These are phyloP conservation scores for Notothenia rossii DNA, from an alignment of 2,113 vertebrate genomes.

Conservation along the genomic window DNA sequence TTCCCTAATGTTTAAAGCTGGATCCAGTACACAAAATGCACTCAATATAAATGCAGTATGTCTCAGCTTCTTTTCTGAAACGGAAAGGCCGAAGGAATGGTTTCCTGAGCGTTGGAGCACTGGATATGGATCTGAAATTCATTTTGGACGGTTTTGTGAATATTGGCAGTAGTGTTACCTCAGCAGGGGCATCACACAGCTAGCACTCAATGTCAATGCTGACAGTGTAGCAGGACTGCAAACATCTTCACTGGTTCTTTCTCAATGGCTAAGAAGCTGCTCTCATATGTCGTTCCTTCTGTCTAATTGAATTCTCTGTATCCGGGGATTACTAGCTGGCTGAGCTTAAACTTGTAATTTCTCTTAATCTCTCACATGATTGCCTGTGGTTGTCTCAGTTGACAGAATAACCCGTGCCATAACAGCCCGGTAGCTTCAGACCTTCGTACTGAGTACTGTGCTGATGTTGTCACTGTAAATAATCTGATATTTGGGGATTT, in stretches of 20 bases:
- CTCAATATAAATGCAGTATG: constrained; percentile 10
- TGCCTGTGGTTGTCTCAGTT: constrained; percentile 35
- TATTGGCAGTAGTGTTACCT: constrained; percentile 20
- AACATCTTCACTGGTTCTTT: constrained; percentile 14
- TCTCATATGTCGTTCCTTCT: constrained; percentile 16
- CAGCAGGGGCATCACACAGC: constrained; percentile 23
- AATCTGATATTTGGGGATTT: neutral
- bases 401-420: constrained; percentile 20
- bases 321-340: constrained; percentile 39
- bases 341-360: constrained; percentile 47
- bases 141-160: neutral
- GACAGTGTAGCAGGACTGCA: constrained; percentile 13
- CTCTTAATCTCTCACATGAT: constrained; percentile 50
- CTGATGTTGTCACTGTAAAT: constrained; percentile 4
- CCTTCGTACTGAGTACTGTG: neutral
- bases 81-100: neutral
- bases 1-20: constrained; percentile 9
- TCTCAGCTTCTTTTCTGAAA: neutral
- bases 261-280: constrained; percentile 4
- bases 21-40: neutral
- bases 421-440: constrained; percentile 8
- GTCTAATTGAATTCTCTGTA: constrained; percentile 50
- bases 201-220: constrained; percentile 18
- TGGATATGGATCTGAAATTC: constrained; percentile 7
- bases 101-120: neutral